A percentile compares a stretch with the other conserved stretches of the same genome.
These are phyloP conservation scores for Vanessa atalanta DNA, from an alignment of 1,140 invertebrate species.

Conservation along the genomic window DNA sequence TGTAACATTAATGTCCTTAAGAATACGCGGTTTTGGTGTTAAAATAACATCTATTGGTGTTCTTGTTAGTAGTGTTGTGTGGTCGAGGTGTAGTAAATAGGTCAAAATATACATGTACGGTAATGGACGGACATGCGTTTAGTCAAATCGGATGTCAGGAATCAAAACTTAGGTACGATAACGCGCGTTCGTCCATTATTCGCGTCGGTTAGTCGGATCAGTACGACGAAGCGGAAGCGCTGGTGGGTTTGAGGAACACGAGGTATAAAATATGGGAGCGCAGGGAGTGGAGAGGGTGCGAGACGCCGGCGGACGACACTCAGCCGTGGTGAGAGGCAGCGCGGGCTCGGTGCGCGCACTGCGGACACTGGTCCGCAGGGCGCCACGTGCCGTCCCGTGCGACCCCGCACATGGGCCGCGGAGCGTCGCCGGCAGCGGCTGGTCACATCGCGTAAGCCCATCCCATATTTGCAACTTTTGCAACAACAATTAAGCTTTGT, in stretches of 20 bases:
- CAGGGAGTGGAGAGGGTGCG: constrained; percentile 42
- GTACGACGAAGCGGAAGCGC: constrained; percentile 75
- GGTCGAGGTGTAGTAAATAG: constrained; percentile 65
- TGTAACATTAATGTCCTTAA: constrained; percentile 58
- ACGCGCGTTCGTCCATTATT: constrained; percentile 72
- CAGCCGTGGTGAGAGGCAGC: constrained; percentile 66
- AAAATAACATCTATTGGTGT: constrained; percentile 80
- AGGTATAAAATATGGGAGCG: constrained; percentile 35
- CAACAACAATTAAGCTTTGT: constrained; percentile 83
- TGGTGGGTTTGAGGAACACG: constrained; percentile 49
- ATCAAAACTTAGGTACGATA: constrained; percentile 18
- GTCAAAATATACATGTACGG: constrained; percentile 52
- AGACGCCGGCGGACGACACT: constrained; percentile 65
- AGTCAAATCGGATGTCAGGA: constrained; percentile 11
- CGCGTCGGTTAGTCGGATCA: constrained; percentile 73
- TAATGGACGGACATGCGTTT: constrained; percentile 72
- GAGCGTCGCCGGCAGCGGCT: constrained; percentile 80
- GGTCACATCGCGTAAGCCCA: constrained; percentile 85
- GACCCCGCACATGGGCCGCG: constrained; percentile 76
- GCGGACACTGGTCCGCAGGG: constrained; percentile 53
- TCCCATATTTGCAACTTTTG: constrained; percentile 80
- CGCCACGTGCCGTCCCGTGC: constrained; percentile 67
- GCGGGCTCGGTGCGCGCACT: constrained; percentile 63
- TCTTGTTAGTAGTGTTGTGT: constrained; percentile 78
- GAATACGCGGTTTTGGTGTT: constrained; percentile 68